A percentile compares a stretch with the other conserved stretches of the same genome.
Evolutionary conservation across 37 sponge, comb jelly and placozoan species (phyloP).

Genomic region (Axinella damicornis): DNA sequence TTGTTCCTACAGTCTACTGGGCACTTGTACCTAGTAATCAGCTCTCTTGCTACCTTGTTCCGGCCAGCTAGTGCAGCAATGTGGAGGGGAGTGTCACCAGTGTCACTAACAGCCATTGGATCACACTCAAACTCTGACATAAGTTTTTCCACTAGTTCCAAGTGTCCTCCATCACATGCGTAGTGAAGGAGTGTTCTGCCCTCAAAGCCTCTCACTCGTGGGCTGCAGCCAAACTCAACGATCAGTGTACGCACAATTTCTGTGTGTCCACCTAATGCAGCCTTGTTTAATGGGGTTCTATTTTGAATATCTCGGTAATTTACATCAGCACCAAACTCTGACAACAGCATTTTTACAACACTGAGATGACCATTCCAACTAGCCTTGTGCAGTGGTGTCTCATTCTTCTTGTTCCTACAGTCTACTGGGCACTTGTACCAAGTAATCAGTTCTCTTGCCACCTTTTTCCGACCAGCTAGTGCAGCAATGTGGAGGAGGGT

Average conservation of each 20-base stretch:
- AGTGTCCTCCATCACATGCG: not conserved
- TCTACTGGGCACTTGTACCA: not conserved
- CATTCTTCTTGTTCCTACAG: not conserved
- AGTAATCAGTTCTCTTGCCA: not conserved
- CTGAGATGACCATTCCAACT: too few species aligned
- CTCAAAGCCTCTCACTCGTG: not conserved
- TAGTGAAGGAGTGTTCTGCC: constrained; percentile 24
- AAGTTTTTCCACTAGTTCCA: constrained; percentile 1
- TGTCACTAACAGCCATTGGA: constrained; percentile 24
- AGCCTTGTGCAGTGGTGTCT: constrained; percentile 12
- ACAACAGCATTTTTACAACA: not conserved
- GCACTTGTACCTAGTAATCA: not conserved
- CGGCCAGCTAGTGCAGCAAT: not conserved
- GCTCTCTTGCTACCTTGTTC: not conserved
- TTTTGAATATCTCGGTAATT: not conserved
- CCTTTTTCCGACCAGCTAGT: not conserved
- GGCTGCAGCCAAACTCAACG: constrained; percentile 31
- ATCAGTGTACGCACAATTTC: constrained; percentile 21
- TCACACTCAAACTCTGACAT: not conserved
- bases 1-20: not conserved
- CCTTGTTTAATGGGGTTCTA: not conserved
- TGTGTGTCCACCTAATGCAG: constrained; percentile 18
- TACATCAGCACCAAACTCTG: not conserved
- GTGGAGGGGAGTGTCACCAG: not conserved
- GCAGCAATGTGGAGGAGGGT: not conserved